A percentile compares a stretch with the other conserved stretches of the same genome.
These are phyloP conservation scores for Varroa destructor DNA, from an alignment of 1,140 invertebrate species.

Conservation along the genomic window DNA sequence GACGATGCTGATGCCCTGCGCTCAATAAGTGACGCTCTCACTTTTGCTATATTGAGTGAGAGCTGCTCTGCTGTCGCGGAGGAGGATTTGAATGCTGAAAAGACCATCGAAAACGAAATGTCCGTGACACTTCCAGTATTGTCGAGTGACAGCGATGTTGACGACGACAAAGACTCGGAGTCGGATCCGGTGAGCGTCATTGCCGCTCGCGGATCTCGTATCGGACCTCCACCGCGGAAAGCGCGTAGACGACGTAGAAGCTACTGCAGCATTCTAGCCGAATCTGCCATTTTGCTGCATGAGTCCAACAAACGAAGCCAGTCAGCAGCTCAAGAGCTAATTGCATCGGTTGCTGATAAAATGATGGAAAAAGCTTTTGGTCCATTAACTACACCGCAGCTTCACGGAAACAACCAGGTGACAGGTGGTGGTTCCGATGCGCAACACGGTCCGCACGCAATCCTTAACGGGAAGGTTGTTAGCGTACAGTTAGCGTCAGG, in stretches of 20 bases:
- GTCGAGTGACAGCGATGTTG: slow-evolving; percentile 14
- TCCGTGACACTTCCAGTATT: slow-evolving; percentile 1
- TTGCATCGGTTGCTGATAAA: slow-evolving; percentile 4
- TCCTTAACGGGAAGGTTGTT: neutral
- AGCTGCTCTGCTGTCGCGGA: slow-evolving; percentile 1
- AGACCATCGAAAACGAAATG: slow-evolving; percentile 26
- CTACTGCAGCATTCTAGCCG: neutral
- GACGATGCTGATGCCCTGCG: slow-evolving; percentile 14
- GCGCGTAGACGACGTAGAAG: neutral
- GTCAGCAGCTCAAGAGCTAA: slow-evolving; percentile 3
- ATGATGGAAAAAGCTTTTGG: slow-evolving; percentile 2
- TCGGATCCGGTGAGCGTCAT: neutral
- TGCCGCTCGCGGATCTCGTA: neutral
- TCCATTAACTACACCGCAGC: neutral
- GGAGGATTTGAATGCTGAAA: slow-evolving; percentile 7
- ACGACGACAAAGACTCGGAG: slow-evolving; percentile 10
- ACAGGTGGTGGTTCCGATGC: too few species aligned
- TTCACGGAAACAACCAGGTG: too few species aligned
- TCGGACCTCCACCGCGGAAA: neutral
- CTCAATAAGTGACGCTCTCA: slow-evolving; percentile 3
- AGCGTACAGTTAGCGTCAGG: neutral
- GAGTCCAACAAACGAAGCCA: slow-evolving; percentile 19
- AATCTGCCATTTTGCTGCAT: slow-evolving; percentile 4
- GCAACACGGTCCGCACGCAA: too few species aligned
- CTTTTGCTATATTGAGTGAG: slow-evolving; percentile 19